Evolutionary conservation across 2,797 vertebrate species (phyloP).

Genomic region (Phalloptychus januarius): DNA sequence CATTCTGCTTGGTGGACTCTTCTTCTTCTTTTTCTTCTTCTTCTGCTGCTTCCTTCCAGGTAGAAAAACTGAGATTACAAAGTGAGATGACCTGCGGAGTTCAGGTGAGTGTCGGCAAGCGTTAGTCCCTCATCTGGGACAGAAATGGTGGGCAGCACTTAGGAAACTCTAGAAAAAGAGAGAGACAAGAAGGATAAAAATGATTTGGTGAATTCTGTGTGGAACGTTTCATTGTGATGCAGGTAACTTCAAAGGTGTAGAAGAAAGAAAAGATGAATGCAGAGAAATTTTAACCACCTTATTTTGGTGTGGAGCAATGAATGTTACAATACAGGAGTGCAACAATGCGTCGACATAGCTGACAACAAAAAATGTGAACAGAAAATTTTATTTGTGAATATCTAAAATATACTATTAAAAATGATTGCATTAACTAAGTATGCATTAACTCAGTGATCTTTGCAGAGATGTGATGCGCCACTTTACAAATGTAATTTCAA

Average conservation of each 20-base stretch:
- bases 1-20: constrained; percentile 70
- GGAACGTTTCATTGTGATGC: neutral
- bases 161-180: constrained; percentile 22
- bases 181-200: neutral
- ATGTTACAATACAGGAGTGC: neutral
- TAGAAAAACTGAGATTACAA: constrained; percentile 31
- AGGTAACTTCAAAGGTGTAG: neutral
- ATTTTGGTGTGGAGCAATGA: neutral
- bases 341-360: neutral
- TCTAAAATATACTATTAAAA: no score
- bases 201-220: neutral
- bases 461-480: neutral
- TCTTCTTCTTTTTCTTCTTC: constrained; percentile 40
- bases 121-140: constrained; percentile 70
- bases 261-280: neutral
- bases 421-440: no score
- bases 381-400: neutral
- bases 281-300: constrained; percentile 35
- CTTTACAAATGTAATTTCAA: neutral
- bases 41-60: constrained; percentile 24
- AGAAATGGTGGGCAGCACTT: constrained; percentile 16
- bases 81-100: constrained; percentile 47
- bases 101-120: constrained; percentile 56
- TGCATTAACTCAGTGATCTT: neutral
- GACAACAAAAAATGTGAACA: neutral